Evolutionary conservation across 2,113 vertebrate species (phyloP).

Genomic region (Ictalurus punctatus): DNA sequence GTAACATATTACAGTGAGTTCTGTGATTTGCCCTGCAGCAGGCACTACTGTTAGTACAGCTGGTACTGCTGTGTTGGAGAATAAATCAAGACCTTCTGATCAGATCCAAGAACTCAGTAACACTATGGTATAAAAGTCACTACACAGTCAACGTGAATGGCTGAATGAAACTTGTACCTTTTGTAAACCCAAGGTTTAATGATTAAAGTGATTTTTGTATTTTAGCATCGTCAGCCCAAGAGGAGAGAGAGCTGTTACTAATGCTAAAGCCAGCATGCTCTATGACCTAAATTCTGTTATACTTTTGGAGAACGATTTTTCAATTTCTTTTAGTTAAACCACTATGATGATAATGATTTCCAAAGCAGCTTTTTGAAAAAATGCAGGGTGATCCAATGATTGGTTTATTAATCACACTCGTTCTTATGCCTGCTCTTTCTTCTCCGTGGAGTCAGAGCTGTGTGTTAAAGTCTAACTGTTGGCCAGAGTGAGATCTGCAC

Average conservation of each 20-base stretch:
- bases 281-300: background rate
- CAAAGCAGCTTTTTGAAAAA: background rate
- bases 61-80: background rate
- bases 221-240: background rate
- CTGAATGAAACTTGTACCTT: background rate
- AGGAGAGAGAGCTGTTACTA: background rate
- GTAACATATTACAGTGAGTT: background rate
- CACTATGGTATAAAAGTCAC: background rate
- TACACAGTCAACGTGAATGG: background rate
- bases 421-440: background rate
- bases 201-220: background rate
- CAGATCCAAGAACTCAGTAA: background rate
- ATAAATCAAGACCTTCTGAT: background rate
- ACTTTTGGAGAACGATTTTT: background rate
- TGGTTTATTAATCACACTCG: background rate
- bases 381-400: background rate
- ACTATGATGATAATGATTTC: background rate
- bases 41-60: background rate
- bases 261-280: background rate
- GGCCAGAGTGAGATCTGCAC: background rate
- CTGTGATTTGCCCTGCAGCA: no score
- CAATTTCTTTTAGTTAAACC: background rate
- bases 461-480: slow-evolving; percentile 7
- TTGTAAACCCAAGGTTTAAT: background rate
- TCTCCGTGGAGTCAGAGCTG: background rate